Percentiles rank a stretch among this genome's conserved stretches.
Evolutionary conservation across 2,797 vertebrate species (phyloP).

Genomic region (Dermochelys coriacea): DNA sequence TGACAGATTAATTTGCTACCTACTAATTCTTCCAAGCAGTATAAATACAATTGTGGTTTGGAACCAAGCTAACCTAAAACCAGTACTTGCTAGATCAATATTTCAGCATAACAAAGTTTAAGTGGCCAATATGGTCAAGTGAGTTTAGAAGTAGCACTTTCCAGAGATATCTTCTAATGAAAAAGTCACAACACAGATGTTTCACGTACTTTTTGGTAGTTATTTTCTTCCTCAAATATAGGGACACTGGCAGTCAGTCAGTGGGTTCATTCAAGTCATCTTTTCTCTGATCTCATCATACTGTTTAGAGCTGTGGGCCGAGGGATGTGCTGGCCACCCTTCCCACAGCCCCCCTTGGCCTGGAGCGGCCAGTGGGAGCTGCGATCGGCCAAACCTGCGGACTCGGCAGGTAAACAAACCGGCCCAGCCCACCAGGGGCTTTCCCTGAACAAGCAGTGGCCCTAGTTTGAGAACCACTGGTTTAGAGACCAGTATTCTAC

Average conservation of each 20-base stretch:
- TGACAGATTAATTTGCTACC: neutral
- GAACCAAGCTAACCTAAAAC: neutral
- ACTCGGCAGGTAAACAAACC: too few species aligned
- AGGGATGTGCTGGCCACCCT: too few species aligned
- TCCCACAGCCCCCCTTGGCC: too few species aligned
- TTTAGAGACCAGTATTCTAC: neutral
- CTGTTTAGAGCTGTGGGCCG: too few species aligned
- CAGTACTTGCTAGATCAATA: neutral
- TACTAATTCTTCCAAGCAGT: neutral
- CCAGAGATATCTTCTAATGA: neutral
- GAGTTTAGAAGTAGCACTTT: neutral
- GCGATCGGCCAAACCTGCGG: too few species aligned
- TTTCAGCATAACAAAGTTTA: neutral
- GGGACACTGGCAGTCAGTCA: neutral
- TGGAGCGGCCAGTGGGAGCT: too few species aligned
- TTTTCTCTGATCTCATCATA: neutral
- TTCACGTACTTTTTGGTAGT: neutral
- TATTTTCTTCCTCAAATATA: neutral
- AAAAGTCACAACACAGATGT: neutral
- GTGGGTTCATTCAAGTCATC: neutral
- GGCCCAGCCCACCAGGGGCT: too few species aligned
- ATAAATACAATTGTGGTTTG: neutral
- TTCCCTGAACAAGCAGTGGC: too few species aligned
- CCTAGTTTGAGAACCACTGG: too few species aligned
- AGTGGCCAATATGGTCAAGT: neutral